Base-by-base conservation (phyloP, 1,140 invertebrate genomes). In the Drosophila persimilis region DNA sequence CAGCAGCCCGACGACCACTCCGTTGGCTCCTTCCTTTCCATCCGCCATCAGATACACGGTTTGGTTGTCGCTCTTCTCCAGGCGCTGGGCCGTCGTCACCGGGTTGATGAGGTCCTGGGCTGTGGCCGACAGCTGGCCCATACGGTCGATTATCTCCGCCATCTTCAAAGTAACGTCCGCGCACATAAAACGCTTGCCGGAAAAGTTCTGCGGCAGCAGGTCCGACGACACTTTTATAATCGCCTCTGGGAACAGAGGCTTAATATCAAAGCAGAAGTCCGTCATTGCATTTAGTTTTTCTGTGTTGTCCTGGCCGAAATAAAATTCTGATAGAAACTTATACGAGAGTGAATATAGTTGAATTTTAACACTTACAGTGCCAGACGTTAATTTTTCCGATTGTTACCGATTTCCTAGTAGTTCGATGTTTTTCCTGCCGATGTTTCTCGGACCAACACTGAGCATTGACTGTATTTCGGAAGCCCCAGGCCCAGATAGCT, bases 1-100 rank as follows among this genome's bases (percentile, higher is more conserved):
- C 31, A 98, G 91, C 62, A 97, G 91, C 0, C 96, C 97, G 17
- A 97, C 93, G 31, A 92, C 92, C 92, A 17, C 95, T 94, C 35
- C 35, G 3, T 13, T 13, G 11, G 22, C 1, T 41, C 92, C 91
- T 15, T 94, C 93, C 1, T 51, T 93, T 0, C 7, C n/a, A 15
- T 61, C 62, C 0, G 62, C 41, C 43, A 74, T 22, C n/a, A 80
- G 29, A 3, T 81, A 80, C 2, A 77, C 48, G 6, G 43, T 46
- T 6, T 80, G 78, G 1, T 53, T 43, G 5, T 15, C 20, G 29
- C 11, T 35, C 35, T 1, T 4, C 5, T 6, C 20, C 29, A 56
- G 17, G 0, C 35, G 44, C 9, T 50, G 35, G 35, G 35, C 35
- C 3, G 35, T 39, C 3, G 35, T 39, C 35, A 39, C 35, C 35